Evolutionary conservation across 2,888 invertebrate genomes (phyloP), one percentile per base, ranked within the genome.

Genomic region (Caenorhabditis sp.): DNA sequence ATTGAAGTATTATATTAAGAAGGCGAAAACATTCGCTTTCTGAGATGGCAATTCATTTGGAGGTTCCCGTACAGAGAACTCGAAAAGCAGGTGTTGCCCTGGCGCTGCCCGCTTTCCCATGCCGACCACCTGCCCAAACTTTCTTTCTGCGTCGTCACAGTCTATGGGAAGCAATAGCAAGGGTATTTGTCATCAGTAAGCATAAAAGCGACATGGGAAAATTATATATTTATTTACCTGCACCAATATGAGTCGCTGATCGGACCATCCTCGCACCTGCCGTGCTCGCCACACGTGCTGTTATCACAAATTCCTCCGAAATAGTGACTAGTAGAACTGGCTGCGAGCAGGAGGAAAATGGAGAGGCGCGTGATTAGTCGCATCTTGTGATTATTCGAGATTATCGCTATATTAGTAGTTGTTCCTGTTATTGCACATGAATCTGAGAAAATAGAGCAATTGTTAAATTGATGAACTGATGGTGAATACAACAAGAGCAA

Each of bases 391-490:
- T 27, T 48, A 15, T 26, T 45, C 26, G 48, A 41, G 27, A 30
- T 30, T 41, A 39, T n/a, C n/a, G n/a, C n/a, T n/a, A n/a, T n/a
- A n/a, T 41, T 65, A 66, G 58, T 68, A 58, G 56, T 32, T 13
- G 11, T 11, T 30, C 27, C 11, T 17, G 41, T 32, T 50, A 58
- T 68, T 68, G 39, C 22, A 68, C 66, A 68, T 68, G 56, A 68
- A 68, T 43, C 66, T 68, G 66, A 1, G 22, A 30, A 26, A 11
- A 13, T 2, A 13, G 15, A 32, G 32, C 15, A 2, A 20, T 17
- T 6, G 13, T 6, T 37, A 17, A 13, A 35, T 27, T 22, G 37
- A 17, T 13, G 8, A 48, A 20, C 7, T 17, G 35, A n/a, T 13
- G 39, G 11, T 24, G 43, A 20, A 24, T 7, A 45, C 7, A 17